Percentiles rank a stretch among this genome's conserved stretches.
phyloP scores from a whole-genome alignment of 1,140 invertebrate species.

The Popillia japonica region DNA sequence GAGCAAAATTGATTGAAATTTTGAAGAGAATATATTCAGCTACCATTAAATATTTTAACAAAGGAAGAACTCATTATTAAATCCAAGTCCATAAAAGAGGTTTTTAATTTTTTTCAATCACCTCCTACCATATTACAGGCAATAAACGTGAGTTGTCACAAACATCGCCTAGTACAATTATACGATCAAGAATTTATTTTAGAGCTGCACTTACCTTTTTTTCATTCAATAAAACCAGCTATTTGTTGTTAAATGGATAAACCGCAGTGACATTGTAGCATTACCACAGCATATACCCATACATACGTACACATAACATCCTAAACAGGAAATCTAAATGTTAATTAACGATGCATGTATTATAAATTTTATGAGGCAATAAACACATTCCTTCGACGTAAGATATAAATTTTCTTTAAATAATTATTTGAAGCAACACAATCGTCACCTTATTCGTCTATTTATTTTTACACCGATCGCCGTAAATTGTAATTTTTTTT shows the following conservation, averaged over 20 bases:
- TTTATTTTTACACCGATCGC: slow-evolving; percentile 1
- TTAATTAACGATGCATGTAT: slow-evolving; percentile 18
- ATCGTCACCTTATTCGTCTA: slow-evolving; percentile 14
- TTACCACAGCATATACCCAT: not conserved
- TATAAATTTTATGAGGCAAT: slow-evolving; percentile 19
- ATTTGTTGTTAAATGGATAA: not conserved
- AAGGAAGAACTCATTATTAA: too few species aligned
- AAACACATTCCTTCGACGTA: slow-evolving; percentile 10
- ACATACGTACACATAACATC: not conserved
- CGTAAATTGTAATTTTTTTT: not conserved
- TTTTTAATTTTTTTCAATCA: too few species aligned
- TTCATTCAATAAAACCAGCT: not conserved
- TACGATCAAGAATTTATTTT: not conserved
- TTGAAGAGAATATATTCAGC: too few species aligned
- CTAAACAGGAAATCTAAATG: slow-evolving; percentile 18
- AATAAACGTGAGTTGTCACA: too few species aligned
- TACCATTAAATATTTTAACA: too few species aligned
- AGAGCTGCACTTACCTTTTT: not conserved
- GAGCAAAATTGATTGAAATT: too few species aligned
- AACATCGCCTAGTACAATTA: not conserved
- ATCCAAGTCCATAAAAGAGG: too few species aligned
- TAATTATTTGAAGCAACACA: slow-evolving; percentile 5
- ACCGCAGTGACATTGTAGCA: not conserved
- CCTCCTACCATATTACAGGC: too few species aligned
- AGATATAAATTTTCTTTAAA: slow-evolving; percentile 7